Evolutionary conservation across 2,797 vertebrate genomes (phyloP), one percentile per base, ranked within the genome.

Genomic region (Uromys caudimaculatus): DNA sequence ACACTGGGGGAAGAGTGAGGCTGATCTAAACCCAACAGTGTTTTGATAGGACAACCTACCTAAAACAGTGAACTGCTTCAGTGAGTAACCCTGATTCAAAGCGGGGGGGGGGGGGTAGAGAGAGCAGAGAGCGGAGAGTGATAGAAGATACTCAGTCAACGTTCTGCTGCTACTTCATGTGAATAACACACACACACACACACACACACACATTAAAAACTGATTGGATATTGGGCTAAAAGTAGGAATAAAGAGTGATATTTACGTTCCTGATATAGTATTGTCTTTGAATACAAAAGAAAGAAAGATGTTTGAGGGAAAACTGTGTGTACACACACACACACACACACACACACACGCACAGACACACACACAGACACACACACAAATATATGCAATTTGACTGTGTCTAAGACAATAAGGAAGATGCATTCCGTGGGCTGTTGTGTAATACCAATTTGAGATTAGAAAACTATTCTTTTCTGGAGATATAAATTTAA

Each of bases 401-500:
- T 95, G 19, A 91, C 2, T 81, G 83, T 67, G 19, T 73, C 21
- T 90, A 69, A 78, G 71, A 83, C 24, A 90, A 79, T 87, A 11
- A 83, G 60, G 32, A 78, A 83, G 56, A 87, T 1, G 44, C 75
- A 50, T 87, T 90, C 16, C 52, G 38, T 32, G 38, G 8, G 8
- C 12, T 88, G 35, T 91, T 88, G 17, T 90, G 13, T 44, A 75
- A 88, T 84, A 81, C 47, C 11, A 84, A 17, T 84, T 90, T 88
- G 32, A 77, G 16, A 88, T 87, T 88, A 88, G 38, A 76, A 89
- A 96, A 77, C 1, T 71, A 8, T 32, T 85, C 44, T 89, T 89
- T 79, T 29, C 17, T 89, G 10, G 6, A 67, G 64, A 32, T 69
- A 89, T 10, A 69, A 38, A 38, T 93, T 91, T 89, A 13, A 44